Evolutionary conservation across 2,888 invertebrate genomes (phyloP).

Genomic region (Apamea anceps): DNA sequence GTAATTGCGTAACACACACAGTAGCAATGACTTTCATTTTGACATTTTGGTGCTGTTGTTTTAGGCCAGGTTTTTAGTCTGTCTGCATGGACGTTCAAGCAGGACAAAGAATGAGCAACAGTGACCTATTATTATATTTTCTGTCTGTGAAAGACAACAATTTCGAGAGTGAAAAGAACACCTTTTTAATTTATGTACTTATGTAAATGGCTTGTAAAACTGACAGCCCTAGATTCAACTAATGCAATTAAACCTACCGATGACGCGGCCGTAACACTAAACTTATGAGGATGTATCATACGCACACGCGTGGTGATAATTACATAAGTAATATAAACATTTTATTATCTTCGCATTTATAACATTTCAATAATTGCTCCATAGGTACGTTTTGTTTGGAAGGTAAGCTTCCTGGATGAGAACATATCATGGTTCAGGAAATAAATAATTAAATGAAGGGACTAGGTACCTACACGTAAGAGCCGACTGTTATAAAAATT

Average conservation of each 20-base stretch:
- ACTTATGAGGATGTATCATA: slow-evolving; percentile 29
- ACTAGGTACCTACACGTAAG: not conserved
- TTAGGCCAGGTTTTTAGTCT: not conserved
- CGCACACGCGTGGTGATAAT: slow-evolving; percentile 5
- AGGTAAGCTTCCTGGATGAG: slow-evolving; percentile 34
- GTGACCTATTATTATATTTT: not conserved
- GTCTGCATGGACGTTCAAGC: not conserved
- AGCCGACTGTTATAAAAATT: not conserved
- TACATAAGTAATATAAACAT: slow-evolving; percentile 40
- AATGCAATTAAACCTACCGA: slow-evolving; percentile 42
- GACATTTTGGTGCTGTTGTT: no score
- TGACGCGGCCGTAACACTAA: slow-evolving; percentile 10
- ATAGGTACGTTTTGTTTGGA: slow-evolving; percentile 14
- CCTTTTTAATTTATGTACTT: no score
- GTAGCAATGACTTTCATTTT: no score
- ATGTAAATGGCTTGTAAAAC: not conserved
- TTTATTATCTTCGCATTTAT: slow-evolving; percentile 19
- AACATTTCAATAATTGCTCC: slow-evolving; percentile 29
- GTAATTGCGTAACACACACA: no score
- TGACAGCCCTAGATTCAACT: slow-evolving; percentile 30
- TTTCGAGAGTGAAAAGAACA: not conserved
- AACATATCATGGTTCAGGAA: slow-evolving; percentile 16
- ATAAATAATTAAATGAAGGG: not conserved
- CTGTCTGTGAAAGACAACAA: not conserved
- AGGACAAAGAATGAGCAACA: not conserved